Conservation (phyloP, 2,113 vertebrate species). For the Gadus chalcogrammus region DNA sequence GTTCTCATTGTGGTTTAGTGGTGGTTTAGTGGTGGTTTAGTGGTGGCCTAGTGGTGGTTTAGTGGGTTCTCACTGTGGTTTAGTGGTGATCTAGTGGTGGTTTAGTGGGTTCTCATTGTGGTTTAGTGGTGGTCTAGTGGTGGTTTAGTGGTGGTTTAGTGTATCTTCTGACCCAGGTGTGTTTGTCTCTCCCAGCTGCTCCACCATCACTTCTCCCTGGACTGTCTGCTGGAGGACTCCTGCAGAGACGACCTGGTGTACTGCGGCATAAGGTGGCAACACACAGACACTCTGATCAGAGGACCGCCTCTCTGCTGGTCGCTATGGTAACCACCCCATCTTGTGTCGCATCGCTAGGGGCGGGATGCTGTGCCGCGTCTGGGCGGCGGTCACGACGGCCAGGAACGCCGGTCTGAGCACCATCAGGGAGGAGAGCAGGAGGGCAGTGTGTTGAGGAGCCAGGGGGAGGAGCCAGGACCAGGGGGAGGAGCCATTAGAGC, state of each 20-base stretch:
- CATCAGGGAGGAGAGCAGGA: slow-evolving; percentile 51
- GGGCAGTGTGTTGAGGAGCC: slow-evolving; percentile 50
- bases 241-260: slow-evolving; percentile 83
- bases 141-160: not conserved
- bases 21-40: no score
- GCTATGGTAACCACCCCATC: not conserved
- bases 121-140: no score
- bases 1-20: no score
- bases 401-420: slow-evolving; percentile 49
- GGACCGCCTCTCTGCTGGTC: not conserved
- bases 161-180: not conserved
- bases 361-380: slow-evolving; percentile 80
- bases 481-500: no score
- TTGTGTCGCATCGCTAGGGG: slow-evolving; percentile 65
- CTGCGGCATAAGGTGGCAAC: slow-evolving; percentile 72
- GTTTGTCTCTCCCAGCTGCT: slow-evolving; percentile 68
- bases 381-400: slow-evolving; percentile 75
- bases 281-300: not conserved
- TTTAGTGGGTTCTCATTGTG: no score
- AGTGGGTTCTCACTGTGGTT: no score
- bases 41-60: no score
- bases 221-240: slow-evolving; percentile 73
- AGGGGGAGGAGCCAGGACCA: not conserved
- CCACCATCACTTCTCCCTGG: slow-evolving; percentile 79
- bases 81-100: no score